Evolutionary conservation across 2,113 vertebrate species (phyloP).

Genomic region (Phoenicopterus ruber): DNA sequence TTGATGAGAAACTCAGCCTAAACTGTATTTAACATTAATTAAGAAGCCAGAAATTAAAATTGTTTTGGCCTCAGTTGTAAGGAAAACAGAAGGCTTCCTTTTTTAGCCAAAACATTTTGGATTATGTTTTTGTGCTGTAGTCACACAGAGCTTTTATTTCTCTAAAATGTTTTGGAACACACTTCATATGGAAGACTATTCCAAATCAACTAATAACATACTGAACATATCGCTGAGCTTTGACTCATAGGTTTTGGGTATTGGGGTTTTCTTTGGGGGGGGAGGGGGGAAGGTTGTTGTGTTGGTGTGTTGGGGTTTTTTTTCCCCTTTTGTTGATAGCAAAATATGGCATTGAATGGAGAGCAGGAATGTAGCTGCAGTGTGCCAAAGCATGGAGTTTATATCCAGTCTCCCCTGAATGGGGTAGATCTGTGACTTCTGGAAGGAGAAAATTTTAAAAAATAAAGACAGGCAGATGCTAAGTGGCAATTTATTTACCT

Average conservation of each 20-base stretch:
- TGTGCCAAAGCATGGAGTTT: not conserved
- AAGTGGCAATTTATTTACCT: not conserved
- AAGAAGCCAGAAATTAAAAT: slow-evolving; percentile 43
- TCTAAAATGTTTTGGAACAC: slow-evolving; percentile 25
- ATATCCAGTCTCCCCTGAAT: not conserved
- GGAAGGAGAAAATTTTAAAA: not conserved
- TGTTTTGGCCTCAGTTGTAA: slow-evolving; percentile 21
- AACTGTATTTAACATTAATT: slow-evolving; percentile 35
- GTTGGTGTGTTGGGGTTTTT: not conserved
- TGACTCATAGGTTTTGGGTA: not conserved
- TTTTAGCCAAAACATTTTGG: slow-evolving; percentile 33
- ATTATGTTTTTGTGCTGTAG: slow-evolving; percentile 20
- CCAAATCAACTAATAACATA: not conserved
- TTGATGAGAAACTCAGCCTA: not conserved
- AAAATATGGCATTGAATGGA: not conserved
- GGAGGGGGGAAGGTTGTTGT: not conserved
- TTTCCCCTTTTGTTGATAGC: not conserved
- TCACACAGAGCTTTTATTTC: not conserved
- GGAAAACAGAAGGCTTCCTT: slow-evolving; percentile 31
- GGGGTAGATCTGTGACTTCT: not conserved
- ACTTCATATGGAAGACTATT: not conserved
- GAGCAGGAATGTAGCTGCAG: not conserved
- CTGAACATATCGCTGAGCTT: not conserved
- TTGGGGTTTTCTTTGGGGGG: not conserved
- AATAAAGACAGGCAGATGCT: not conserved